Evolutionary conservation across 2,797 vertebrate species (phyloP).

Genomic region (Mormyrops boulengeri): DNA sequence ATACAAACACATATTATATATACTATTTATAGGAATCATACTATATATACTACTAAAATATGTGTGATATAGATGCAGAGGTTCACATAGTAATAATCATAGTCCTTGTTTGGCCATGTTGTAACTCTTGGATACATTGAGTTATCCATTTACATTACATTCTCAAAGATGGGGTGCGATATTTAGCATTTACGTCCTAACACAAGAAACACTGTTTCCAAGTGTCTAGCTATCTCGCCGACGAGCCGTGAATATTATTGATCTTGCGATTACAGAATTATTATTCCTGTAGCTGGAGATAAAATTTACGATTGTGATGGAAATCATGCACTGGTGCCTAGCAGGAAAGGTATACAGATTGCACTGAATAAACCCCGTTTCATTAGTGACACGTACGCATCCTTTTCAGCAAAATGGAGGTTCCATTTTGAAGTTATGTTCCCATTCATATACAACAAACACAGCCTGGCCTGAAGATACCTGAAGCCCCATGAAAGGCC

Average conservation of each 20-base stretch:
- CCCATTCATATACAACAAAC: not conserved
- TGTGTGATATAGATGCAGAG: not conserved
- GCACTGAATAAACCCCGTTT: not conserved
- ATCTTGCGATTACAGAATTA: not conserved
- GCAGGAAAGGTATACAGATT: not conserved
- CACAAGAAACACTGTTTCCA: not conserved
- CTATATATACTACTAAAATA: not conserved
- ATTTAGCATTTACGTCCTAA: not conserved
- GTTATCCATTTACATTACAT: not conserved
- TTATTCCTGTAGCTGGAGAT: not conserved
- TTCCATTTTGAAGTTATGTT: not conserved
- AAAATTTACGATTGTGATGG: not conserved
- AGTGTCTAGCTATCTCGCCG: not conserved
- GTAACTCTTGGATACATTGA: not conserved
- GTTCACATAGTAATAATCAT: not conserved
- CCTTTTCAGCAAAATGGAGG: not conserved
- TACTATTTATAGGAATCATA: not conserved
- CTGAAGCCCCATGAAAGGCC: not conserved
- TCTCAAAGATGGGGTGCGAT: not conserved
- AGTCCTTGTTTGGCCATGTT: not conserved
- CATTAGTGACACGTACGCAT: not conserved
- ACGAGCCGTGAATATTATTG: not conserved
- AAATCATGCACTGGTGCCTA: not conserved
- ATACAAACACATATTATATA: not conserved
- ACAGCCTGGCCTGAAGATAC: not conserved